A percentile compares a stretch with the other conserved stretches of the same genome.
Conservation (phyloP, 2,113 vertebrate species). For the Vimba vimba region DNA sequence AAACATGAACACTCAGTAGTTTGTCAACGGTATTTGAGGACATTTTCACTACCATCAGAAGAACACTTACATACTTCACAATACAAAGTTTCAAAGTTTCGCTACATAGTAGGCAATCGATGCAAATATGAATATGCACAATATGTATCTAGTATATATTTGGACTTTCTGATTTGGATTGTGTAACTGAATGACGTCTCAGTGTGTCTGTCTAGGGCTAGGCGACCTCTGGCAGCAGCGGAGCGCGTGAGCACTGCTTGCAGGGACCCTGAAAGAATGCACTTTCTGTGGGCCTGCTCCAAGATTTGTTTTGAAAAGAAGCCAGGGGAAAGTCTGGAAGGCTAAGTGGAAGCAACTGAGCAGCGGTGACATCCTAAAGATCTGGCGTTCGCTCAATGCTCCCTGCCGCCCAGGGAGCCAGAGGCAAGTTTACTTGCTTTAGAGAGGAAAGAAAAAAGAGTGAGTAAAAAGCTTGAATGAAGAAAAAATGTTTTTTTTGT, state of each 20-base stretch:
- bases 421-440: conserved; percentile 27
- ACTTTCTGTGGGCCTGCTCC: conserved; percentile 69
- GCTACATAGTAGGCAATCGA: neutral
- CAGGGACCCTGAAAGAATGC: conserved; percentile 64
- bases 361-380: conserved; percentile 70
- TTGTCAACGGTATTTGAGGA: neutral
- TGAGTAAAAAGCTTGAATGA: conserved; percentile 10
- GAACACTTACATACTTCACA: neutral
- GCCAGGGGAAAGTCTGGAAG: conserved; percentile 74
- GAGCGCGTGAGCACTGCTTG: conserved; percentile 23
- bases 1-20: neutral
- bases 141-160: conserved; percentile 4
- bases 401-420: conserved; percentile 19
- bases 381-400: conserved; percentile 54
- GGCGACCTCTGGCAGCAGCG: conserved; percentile 45
- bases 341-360: conserved; percentile 72
- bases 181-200: conserved; percentile 50
- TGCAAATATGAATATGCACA: neutral
- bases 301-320: conserved; percentile 78
- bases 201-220: conserved; percentile 36
- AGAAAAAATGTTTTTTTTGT: neutral
- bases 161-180: neutral
- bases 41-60: neutral
- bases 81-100: neutral
- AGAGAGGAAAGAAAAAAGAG: conserved; percentile 8